Evolutionary conservation across 2,113 vertebrate species (phyloP).

Genomic region (Salvelinus fontinalis): DNA sequence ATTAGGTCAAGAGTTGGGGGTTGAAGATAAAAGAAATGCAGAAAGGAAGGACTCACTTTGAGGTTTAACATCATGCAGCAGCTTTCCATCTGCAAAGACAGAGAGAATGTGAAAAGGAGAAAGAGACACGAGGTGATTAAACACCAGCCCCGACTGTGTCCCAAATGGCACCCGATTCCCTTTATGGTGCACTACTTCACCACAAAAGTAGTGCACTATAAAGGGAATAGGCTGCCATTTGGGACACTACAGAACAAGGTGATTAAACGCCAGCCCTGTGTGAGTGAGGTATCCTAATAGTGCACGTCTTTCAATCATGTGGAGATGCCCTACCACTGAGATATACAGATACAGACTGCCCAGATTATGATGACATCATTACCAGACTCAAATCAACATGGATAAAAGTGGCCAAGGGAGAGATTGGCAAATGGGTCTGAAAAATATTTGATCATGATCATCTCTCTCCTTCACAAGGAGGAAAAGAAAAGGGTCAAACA

Average conservation of each 20-base stretch:
- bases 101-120: constrained; percentile 61
- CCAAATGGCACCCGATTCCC: background rate
- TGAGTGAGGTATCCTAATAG: constrained; percentile 57
- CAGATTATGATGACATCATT: constrained; percentile 50
- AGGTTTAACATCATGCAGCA: constrained; percentile 95
- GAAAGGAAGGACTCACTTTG: constrained; percentile 90
- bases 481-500: constrained; percentile 21
- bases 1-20: constrained; percentile 4
- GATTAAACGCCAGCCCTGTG: constrained; percentile 66
- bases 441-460: constrained; percentile 20
- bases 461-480: constrained; percentile 28
- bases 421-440: background rate
- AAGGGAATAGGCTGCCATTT: background rate
- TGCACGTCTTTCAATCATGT: constrained; percentile 18
- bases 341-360: constrained; percentile 27
- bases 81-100: constrained; percentile 91
- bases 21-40: constrained; percentile 58
- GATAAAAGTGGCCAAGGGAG: constrained; percentile 36
- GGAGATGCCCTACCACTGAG: constrained; percentile 49
- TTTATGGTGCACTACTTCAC: background rate
- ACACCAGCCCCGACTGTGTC: constrained; percentile 35
- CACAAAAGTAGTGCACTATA: background rate
- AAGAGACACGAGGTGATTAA: constrained; percentile 71
- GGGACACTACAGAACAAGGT: constrained; percentile 54
- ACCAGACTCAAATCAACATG: constrained; percentile 24